Conservation (phyloP, 2,888 invertebrate species). For the Zonitis immaculata region DNA sequence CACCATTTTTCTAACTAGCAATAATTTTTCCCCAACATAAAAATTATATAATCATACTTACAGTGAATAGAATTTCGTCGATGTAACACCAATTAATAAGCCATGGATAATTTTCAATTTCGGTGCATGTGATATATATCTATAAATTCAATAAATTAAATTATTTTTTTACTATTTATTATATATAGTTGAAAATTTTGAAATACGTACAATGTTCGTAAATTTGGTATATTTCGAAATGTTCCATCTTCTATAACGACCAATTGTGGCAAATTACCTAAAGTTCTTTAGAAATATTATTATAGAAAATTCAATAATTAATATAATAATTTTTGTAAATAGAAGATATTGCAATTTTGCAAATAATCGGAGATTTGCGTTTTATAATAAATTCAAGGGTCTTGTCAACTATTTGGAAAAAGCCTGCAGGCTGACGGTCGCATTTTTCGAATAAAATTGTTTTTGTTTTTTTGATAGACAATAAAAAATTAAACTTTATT, state of each 20-base stretch:
- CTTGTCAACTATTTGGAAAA: too few relatives aligned
- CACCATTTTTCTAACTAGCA: slow-evolving; percentile 2
- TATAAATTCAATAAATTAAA: slow-evolving; percentile 41
- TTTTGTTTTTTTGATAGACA: too few relatives aligned
- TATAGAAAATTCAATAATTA: not conserved
- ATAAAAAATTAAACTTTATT: not conserved
- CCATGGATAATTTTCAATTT: slow-evolving; percentile 54
- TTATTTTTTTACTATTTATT: too few relatives aligned
- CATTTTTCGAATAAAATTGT: too few relatives aligned
- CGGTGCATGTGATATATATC: slow-evolving; percentile 66
- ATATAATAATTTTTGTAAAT: not conserved
- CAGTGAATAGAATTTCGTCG: slow-evolving; percentile 58
- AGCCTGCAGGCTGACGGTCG: too few relatives aligned
- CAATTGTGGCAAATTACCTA: slow-evolving; percentile 55
- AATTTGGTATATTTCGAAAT: slow-evolving; percentile 56
- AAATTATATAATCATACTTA: slow-evolving; percentile 48
- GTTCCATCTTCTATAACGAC: slow-evolving; percentile 56
- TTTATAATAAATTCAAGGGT: not conserved
- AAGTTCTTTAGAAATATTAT: slow-evolving; percentile 50
- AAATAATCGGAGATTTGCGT: slow-evolving; percentile 2
- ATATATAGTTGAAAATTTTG: too few relatives aligned
- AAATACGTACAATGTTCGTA: slow-evolving; percentile 46
- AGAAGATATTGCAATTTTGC: not conserved
- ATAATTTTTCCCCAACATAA: too few relatives aligned
- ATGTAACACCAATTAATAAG: slow-evolving; percentile 49